Evolutionary conservation across 2,797 vertebrate genomes (phyloP).

Genomic region (Clamator glandarius): DNA sequence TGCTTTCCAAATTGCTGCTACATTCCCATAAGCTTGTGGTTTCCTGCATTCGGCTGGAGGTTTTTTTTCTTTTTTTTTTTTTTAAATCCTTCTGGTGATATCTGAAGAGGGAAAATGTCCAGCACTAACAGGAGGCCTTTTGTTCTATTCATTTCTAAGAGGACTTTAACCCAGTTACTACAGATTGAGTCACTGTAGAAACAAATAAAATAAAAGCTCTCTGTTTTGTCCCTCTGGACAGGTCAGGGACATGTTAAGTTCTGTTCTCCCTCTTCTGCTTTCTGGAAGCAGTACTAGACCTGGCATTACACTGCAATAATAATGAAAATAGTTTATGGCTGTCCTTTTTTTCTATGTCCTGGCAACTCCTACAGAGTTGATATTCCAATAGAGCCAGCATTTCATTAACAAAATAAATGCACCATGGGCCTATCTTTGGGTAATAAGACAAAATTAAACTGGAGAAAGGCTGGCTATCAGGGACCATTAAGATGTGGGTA

Average conservation of each 20-base stretch:
- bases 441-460: slow-evolving; percentile 31
- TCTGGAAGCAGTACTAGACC: slow-evolving; percentile 38
- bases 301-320: slow-evolving; percentile 21
- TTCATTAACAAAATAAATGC: slow-evolving; percentile 53
- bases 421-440: neutral
- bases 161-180: slow-evolving; percentile 85
- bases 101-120: slow-evolving; percentile 82
- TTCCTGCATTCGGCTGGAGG: slow-evolving; percentile 78
- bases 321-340: slow-evolving; percentile 49
- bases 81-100: slow-evolving; percentile 78
- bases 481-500: neutral
- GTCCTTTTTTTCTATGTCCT: slow-evolving; percentile 37
- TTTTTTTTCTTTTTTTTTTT: slow-evolving; percentile 30
- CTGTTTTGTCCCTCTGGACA: slow-evolving; percentile 76
- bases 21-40: slow-evolving; percentile 77
- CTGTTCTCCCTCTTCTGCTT: slow-evolving; percentile 26
- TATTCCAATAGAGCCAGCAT: slow-evolving; percentile 27
- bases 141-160: slow-evolving; percentile 81
- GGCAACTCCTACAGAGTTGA: slow-evolving; percentile 38
- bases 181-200: slow-evolving; percentile 82
- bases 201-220: slow-evolving; percentile 80
- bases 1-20: slow-evolving; percentile 77
- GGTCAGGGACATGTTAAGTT: slow-evolving; percentile 71
- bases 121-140: slow-evolving; percentile 83
- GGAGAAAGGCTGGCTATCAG: slow-evolving; percentile 3